phyloP scores from a whole-genome alignment of 2,113 vertebrate genomes.

The Aythya baeri region DNA sequence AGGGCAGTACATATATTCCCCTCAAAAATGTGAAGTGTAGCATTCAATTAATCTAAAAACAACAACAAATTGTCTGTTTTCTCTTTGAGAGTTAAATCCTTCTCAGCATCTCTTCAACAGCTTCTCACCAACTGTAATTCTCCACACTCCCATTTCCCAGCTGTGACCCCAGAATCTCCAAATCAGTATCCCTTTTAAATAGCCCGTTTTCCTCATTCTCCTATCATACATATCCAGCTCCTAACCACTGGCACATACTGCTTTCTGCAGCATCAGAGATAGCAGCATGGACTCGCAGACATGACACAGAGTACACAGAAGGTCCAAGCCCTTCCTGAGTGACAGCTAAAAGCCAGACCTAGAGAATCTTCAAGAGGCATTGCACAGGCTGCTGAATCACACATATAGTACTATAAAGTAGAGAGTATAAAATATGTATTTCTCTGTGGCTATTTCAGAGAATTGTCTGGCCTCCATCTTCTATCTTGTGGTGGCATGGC shows the following conservation, averaged over 20 bases:
- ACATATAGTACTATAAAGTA: background rate
- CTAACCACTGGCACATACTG: background rate
- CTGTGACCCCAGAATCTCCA: background rate
- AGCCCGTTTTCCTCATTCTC: background rate
- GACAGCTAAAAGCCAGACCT: too few relatives aligned
- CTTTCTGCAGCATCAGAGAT: accelerated
- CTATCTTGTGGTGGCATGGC: background rate
- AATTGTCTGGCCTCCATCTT: background rate
- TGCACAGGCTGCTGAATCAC: too few relatives aligned
- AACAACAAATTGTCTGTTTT: background rate
- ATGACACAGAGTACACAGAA: too few relatives aligned
- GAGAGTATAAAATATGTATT: background rate
- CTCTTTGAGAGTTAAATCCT: background rate
- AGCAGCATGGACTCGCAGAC: background rate
- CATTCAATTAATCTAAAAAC: background rate
- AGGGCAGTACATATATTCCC: background rate
- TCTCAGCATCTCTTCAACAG: background rate
- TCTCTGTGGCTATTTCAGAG: background rate
- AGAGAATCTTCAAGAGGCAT: too few relatives aligned
- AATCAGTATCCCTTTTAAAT: too few relatives aligned
- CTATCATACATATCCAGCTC: background rate
- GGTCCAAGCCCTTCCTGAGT: too few relatives aligned
- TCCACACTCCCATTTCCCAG: background rate
- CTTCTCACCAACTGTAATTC: background rate
- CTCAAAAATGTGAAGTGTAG: background rate